phyloP scores from a whole-genome alignment of 2,888 invertebrate species.

The Acanthosepion lycidas region DNA sequence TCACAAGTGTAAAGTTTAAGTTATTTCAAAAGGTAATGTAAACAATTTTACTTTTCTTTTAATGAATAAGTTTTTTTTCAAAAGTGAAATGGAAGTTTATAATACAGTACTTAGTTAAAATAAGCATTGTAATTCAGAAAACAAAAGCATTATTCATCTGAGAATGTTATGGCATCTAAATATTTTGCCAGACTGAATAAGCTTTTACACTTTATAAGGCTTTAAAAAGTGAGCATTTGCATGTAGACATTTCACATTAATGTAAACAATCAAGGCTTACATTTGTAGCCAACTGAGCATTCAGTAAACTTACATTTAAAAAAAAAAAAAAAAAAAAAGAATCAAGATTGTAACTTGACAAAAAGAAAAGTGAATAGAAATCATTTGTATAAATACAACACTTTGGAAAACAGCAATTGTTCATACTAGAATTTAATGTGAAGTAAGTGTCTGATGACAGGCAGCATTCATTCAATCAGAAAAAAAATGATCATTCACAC shows the following conservation, averaged over 20 bases:
- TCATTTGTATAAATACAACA: not conserved
- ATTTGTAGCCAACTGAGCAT: not conserved
- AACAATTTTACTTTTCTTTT: too few species aligned
- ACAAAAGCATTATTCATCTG: too few species aligned
- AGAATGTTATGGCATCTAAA: not conserved
- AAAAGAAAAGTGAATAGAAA: not conserved
- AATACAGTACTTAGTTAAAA: too few species aligned
- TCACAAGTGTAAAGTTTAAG: not conserved
- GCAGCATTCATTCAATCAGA: slow-evolving; percentile 16
- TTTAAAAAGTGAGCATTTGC: not conserved
- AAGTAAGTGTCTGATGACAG: not conserved
- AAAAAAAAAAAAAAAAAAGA: not conserved
- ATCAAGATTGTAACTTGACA: not conserved
- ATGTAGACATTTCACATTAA: not conserved
- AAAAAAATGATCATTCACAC: not conserved
- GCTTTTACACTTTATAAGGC: not conserved
- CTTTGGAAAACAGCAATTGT: not conserved
- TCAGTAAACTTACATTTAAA: not conserved
- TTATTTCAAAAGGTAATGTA: too few species aligned
- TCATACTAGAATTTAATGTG: slow-evolving; percentile 8
- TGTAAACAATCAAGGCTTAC: not conserved
- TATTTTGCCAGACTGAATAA: not conserved
- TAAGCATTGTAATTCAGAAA: too few species aligned
- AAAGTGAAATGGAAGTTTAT: too few species aligned
- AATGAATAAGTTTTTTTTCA: too few species aligned